phyloP scores from a whole-genome alignment of 2,113 vertebrate genomes.

The Cheilinus undulatus region DNA sequence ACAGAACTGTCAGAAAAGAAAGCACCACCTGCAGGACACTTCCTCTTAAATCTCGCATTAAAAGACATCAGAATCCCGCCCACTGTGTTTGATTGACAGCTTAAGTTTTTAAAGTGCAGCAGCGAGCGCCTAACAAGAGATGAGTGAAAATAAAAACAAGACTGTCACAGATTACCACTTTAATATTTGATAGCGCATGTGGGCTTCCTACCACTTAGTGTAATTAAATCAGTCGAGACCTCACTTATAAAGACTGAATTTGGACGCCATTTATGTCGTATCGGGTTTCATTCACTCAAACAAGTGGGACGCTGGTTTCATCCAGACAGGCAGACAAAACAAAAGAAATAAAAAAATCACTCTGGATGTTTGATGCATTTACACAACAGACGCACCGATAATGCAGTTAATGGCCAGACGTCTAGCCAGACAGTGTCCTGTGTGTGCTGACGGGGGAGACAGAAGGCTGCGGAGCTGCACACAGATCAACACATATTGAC shows the following conservation, averaged over 20 bases:
- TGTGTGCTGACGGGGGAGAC: slow-evolving; percentile 67
- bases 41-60: not conserved
- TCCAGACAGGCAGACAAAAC: slow-evolving; percentile 31
- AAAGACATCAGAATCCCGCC: not conserved
- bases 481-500: slow-evolving; percentile 85
- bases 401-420: slow-evolving; percentile 74
- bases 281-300: slow-evolving; percentile 52
- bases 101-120: slow-evolving; percentile 22
- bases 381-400: slow-evolving; percentile 69
- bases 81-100: slow-evolving; percentile 18
- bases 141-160: slow-evolving; percentile 45
- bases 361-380: slow-evolving; percentile 50
- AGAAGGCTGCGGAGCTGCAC: slow-evolving; percentile 75
- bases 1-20: not conserved
- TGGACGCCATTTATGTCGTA: slow-evolving; percentile 55
- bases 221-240: slow-evolving; percentile 67
- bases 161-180: slow-evolving; percentile 51
- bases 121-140: not conserved
- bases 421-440: slow-evolving; percentile 69
- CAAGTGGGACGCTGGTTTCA: slow-evolving; percentile 52
- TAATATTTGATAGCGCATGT: slow-evolving; percentile 59
- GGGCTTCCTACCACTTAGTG: slow-evolving; percentile 67
- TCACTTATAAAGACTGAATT: slow-evolving; percentile 68
- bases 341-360: slow-evolving; percentile 9
- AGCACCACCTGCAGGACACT: not conserved